Percentiles rank a stretch among this genome's conserved stretches.
These are phyloP conservation scores for Antheraea yamamai DNA, from an alignment of 2,888 invertebrate genomes.

Conservation along the genomic window DNA sequence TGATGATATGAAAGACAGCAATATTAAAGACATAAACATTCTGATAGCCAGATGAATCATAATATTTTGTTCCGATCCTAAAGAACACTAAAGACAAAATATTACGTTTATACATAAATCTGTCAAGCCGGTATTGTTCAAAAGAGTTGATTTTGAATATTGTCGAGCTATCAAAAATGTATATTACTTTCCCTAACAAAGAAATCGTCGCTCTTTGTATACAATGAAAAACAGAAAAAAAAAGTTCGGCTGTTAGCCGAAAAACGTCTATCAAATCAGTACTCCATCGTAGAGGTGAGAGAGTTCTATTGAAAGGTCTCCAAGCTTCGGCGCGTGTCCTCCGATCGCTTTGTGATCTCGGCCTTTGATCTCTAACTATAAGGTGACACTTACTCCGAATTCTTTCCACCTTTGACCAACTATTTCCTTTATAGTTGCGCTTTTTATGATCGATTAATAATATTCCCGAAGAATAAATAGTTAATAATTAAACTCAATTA, in stretches of 20 bases:
- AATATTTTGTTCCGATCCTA: background rate
- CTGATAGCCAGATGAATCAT: background rate
- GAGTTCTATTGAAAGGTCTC: constrained; percentile 16
- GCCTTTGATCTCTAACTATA: constrained; percentile 53
- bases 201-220: background rate
- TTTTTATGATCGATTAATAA: constrained; percentile 32
- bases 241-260: constrained; percentile 34
- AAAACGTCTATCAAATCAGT: constrained; percentile 31
- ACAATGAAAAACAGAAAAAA: constrained; percentile 26
- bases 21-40: too few species aligned
- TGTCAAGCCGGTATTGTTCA: background rate
- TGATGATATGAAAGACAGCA: background rate
- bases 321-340: constrained; percentile 40
- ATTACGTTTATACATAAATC: background rate
- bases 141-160: background rate
- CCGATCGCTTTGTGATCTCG: constrained; percentile 51
- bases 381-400: constrained; percentile 54
- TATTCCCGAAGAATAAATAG: constrained; percentile 1
- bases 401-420: constrained; percentile 62
- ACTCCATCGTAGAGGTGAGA: constrained; percentile 10
- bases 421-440: constrained; percentile 40
- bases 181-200: background rate
- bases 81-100: background rate
- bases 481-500: background rate
- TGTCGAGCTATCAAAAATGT: constrained; percentile 1